phyloP scores from a whole-genome alignment of 1,140 invertebrate species.

The Ephestia elutella region DNA sequence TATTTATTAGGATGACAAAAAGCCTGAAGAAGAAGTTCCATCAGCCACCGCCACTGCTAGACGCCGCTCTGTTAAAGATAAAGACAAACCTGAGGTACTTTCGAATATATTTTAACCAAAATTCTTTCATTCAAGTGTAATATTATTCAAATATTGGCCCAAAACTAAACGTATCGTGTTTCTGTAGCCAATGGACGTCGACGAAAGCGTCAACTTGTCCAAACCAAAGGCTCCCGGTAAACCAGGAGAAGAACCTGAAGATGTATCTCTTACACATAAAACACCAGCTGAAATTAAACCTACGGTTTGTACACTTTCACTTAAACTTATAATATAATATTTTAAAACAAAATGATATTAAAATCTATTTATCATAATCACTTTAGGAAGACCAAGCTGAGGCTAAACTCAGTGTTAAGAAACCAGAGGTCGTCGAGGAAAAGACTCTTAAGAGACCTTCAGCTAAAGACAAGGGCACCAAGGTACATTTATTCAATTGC shows the following conservation, averaged over 20 bases:
- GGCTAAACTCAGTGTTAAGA: conserved; percentile 63
- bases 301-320: conserved; percentile 54
- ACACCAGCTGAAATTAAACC: conserved; percentile 63
- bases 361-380: conserved; percentile 13
- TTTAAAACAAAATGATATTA: conserved; percentile 16
- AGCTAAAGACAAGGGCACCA: conserved; percentile 46
- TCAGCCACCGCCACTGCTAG: conserved; percentile 51
- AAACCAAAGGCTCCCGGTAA: conserved; percentile 57
- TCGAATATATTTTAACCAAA: background rate
- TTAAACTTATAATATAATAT: background rate
- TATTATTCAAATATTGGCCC: no score
- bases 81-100: conserved; percentile 64
- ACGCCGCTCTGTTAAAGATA: conserved; percentile 58
- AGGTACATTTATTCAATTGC: conserved; percentile 33
- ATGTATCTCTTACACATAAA: conserved; percentile 66
- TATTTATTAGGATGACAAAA: conserved; percentile 56
- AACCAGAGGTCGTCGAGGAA: conserved; percentile 66
- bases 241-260: conserved; percentile 57
- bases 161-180: conserved; percentile 12
- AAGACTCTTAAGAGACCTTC: conserved; percentile 62
- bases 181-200: conserved; percentile 64
- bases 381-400: conserved; percentile 61
- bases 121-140: background rate
- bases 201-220: conserved; percentile 54
- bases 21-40: conserved; percentile 51